Base-by-base conservation (phyloP, 2,888 invertebrate species). In the Theristus sp. region DNA sequence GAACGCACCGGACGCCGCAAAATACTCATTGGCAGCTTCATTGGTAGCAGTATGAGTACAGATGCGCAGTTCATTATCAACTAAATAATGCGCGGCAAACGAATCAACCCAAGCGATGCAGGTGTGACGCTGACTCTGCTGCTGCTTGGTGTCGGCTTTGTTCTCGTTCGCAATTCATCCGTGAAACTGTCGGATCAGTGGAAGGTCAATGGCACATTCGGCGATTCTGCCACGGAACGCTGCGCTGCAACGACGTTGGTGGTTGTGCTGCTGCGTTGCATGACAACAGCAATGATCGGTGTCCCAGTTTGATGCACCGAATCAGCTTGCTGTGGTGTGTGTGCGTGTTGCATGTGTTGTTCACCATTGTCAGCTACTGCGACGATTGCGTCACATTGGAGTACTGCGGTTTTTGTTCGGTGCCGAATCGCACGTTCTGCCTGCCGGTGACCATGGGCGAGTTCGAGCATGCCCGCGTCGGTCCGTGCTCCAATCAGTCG, bases 1-100 rank as follows among this genome's bases (percentile, higher is more conserved):
- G 80, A 80, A 60, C 72, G 73, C 60, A 64, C 78, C 24, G 80
- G 80, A 1, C 66, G 80, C 56, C 69, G 77, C 29, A 68, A 69
- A 2, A 6, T 60, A 25, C 17, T n/a, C 2, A 54, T 75, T 49
- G 71, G 75, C 28, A 67, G 70, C 27, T 74, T 75, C 74, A 69
- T 74, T 0, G 75, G 75, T 1, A 25, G 6, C 24, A 10, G 13
- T 52, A 17, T n/a, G 53, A n/a, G 22, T 24, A 46, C 22, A 17
- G 46, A n/a, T n/a, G n/a, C n/a, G n/a, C n/a, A n/a, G n/a, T n/a
- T n/a, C n/a, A n/a, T n/a, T n/a, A n/a, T n/a, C n/a, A n/a, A n/a
- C n/a, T n/a, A n/a, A n/a, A n/a, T n/a, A n/a, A n/a, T n/a, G n/a
- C n/a, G n/a, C n/a, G n/a, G n/a, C n/a, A n/a, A n/a, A n/a, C n/a